These are phyloP conservation scores for Oplegnathus fasciatus DNA, from an alignment of 2,113 vertebrate genomes.

Conservation along the genomic window DNA sequence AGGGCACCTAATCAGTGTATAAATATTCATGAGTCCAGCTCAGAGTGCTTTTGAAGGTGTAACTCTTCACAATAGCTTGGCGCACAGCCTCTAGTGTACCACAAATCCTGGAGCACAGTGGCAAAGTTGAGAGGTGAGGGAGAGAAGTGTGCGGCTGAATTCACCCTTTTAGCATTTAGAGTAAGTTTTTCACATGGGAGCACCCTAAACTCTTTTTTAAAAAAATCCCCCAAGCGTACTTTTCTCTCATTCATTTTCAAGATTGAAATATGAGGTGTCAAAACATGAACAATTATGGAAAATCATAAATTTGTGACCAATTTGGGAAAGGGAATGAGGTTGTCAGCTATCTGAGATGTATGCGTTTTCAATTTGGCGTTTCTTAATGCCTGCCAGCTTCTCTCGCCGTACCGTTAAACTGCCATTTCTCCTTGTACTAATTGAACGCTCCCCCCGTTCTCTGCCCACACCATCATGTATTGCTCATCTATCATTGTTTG, in stretches of 20 bases:
- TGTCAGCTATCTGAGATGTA: slow-evolving; percentile 79
- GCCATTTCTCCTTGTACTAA: slow-evolving; percentile 82
- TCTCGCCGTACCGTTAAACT: slow-evolving; percentile 73
- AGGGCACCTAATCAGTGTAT: slow-evolving; percentile 81
- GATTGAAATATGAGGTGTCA: slow-evolving; percentile 82
- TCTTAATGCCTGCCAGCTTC: slow-evolving; percentile 74
- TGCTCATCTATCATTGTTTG: slow-evolving; percentile 84
- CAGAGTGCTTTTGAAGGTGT: slow-evolving; percentile 77
- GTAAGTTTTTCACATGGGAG: slow-evolving; percentile 48
- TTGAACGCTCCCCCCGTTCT: slow-evolving; percentile 74
- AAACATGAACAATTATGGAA: slow-evolving; percentile 81
- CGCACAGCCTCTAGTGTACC: slow-evolving; percentile 47
- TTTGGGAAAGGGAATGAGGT: slow-evolving; percentile 78
- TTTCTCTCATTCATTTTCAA: slow-evolving; percentile 54
- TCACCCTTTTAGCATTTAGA: slow-evolving; percentile 70
- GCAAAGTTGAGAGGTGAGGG: slow-evolving; percentile 64
- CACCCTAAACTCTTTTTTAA: slow-evolving; percentile 32
- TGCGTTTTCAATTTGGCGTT: slow-evolving; percentile 80
- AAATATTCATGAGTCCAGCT: slow-evolving; percentile 83
- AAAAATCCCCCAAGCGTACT: slow-evolving; percentile 27
- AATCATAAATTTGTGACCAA: slow-evolving; percentile 82
- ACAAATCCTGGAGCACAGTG: slow-evolving; percentile 63
- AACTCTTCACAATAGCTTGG: slow-evolving; percentile 82
- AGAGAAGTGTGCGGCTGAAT: slow-evolving; percentile 24
- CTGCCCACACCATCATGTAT: slow-evolving; percentile 71